Percentiles rank a stretch among this genome's conserved stretches.
These are phyloP conservation scores for Gulo gulo DNA, from an alignment of 2,113 vertebrate species.

Conservation along the genomic window DNA sequence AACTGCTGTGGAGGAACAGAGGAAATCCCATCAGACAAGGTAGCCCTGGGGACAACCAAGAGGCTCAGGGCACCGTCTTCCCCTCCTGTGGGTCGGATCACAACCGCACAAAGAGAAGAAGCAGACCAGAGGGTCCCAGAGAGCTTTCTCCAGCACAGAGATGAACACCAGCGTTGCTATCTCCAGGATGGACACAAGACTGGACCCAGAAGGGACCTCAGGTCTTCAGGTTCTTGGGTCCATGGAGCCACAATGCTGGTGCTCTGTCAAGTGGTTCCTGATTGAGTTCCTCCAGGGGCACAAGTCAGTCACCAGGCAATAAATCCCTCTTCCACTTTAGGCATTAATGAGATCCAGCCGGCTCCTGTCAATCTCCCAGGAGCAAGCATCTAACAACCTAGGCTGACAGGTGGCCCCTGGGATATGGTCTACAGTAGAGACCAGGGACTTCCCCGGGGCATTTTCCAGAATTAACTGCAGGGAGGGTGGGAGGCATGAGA, in stretches of 20 bases:
- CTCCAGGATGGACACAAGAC: neutral
- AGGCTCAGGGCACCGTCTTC: too few relatives aligned
- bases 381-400: neutral
- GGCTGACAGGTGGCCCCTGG: slow-evolving; percentile 16
- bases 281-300: neutral
- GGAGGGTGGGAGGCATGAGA: neutral
- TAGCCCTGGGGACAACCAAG: neutral
- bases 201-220: neutral
- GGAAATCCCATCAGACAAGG: neutral
- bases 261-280: neutral
- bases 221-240: neutral
- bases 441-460: neutral
- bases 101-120: neutral
- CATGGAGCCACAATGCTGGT: neutral
- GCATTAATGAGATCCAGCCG: neutral
- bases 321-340: neutral
- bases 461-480: neutral
- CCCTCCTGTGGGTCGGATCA: neutral
- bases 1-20: rapidly evolving
- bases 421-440: neutral
- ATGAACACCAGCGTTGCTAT: neutral
- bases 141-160: neutral
- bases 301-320: neutral
- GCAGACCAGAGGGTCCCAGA: neutral
- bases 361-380: neutral